These are phyloP conservation scores for Ditylenchus weischeri DNA, from an alignment of 2,888 invertebrate species.

Conservation along the genomic window DNA sequence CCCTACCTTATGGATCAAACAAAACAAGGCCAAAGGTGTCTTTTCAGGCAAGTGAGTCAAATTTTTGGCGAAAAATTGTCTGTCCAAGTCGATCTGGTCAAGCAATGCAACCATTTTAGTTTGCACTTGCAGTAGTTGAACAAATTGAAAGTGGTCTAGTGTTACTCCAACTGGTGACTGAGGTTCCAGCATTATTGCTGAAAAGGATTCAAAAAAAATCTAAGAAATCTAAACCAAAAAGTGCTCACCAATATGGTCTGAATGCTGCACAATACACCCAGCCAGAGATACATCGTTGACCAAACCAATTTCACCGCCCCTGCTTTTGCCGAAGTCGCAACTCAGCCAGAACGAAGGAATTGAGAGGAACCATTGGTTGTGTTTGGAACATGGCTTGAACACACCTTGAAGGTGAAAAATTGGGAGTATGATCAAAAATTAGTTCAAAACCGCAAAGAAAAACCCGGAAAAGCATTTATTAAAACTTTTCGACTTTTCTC, in stretches of 20 bases:
- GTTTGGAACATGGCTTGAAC: background rate
- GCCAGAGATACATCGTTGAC: constrained; percentile 16
- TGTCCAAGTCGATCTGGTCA: constrained; percentile 38
- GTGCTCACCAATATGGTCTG: constrained; percentile 5
- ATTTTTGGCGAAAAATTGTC: constrained; percentile 19
- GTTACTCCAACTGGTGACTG: constrained; percentile 22
- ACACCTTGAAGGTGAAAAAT: constrained; percentile 15
- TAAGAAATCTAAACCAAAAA: background rate
- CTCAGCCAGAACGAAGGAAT: constrained; percentile 21
- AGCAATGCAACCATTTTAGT: constrained; percentile 37
- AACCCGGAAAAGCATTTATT: too few relatives aligned
- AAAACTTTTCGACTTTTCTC: too few relatives aligned
- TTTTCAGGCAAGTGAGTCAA: constrained; percentile 4
- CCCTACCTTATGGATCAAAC: constrained; percentile 15
- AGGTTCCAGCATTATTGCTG: constrained; percentile 2
- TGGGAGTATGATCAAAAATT: background rate
- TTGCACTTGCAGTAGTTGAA: constrained; percentile 37
- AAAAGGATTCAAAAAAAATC: background rate
- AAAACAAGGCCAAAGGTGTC: constrained; percentile 27
- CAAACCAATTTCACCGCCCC: background rate
- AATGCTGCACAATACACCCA: constrained; percentile 4
- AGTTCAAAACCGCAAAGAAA: too few relatives aligned
- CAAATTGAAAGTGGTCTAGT: constrained; percentile 56
- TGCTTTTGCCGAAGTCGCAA: constrained; percentile 23
- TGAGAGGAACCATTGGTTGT: constrained; percentile 24